Percentiles rank a stretch among this genome's conserved stretches.
Evolutionary conservation across 2,888 invertebrate genomes (phyloP).

Genomic region (Actias luna): DNA sequence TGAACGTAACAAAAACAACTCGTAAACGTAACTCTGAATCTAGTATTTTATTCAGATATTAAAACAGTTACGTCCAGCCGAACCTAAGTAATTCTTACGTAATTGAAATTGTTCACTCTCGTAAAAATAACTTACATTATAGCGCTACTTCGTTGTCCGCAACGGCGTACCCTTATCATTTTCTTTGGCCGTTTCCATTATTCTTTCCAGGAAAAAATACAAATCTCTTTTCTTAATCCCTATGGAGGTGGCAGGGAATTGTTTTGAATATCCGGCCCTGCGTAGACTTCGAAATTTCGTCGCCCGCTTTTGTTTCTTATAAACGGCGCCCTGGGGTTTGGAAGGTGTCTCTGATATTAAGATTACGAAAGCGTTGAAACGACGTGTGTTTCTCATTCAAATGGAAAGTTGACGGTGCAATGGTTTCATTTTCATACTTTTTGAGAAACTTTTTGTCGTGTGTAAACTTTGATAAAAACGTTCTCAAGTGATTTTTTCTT

Average conservation of each 20-base stretch:
- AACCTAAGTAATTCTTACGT: not conserved
- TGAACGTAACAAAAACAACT: conserved; percentile 64
- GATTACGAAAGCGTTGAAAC: conserved; percentile 37
- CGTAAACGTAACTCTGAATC: conserved; percentile 39
- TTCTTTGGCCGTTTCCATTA: conserved; percentile 42
- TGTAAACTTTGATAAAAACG: not conserved
- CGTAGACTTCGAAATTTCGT: conserved; percentile 38
- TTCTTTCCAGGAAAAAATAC: conserved; percentile 47
- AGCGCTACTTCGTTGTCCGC: conserved; percentile 28
- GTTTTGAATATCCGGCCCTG: conserved; percentile 57
- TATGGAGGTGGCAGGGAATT: conserved; percentile 39
- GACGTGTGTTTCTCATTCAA: conserved; percentile 20
- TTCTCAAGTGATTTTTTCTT: not conserved
- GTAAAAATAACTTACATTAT: conserved; percentile 37
- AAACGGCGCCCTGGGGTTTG: conserved; percentile 39
- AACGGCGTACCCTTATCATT: conserved; percentile 37
- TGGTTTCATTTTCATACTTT: not conserved
- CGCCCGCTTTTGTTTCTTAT: conserved; percentile 43
- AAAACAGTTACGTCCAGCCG: not conserved
- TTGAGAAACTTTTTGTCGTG: not conserved
- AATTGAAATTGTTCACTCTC: not conserved
- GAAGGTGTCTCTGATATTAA: conserved; percentile 37
- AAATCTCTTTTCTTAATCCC: conserved; percentile 55
- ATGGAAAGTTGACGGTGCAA: conserved; percentile 12
- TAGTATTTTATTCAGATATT: conserved; percentile 1